A percentile compares a stretch with the other conserved stretches of the same genome.
phyloP scores from a whole-genome alignment of 2,888 invertebrate species.

The Drosophila hamatofila region DNA sequence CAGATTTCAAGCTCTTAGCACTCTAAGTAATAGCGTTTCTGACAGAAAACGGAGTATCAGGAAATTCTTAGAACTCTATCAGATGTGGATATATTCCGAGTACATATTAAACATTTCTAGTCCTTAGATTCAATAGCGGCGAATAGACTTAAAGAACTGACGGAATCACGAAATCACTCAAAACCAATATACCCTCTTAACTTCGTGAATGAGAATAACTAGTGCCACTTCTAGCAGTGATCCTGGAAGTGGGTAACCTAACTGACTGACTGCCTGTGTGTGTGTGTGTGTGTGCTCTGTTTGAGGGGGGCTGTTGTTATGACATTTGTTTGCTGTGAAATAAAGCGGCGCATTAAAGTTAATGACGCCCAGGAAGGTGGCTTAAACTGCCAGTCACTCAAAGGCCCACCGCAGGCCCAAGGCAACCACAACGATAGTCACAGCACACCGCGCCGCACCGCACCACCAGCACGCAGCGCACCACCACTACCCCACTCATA shows the following conservation, averaged over 20 bases:
- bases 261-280: constrained; percentile 10
- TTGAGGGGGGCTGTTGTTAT: constrained; percentile 59
- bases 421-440: constrained; percentile 54
- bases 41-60: too few species aligned
- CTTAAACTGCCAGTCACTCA: constrained; percentile 78
- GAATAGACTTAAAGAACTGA: too few species aligned
- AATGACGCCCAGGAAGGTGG: constrained; percentile 78
- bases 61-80: too few species aligned
- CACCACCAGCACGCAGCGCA: constrained; percentile 23
- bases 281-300: constrained; percentile 8
- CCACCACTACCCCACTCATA: constrained; percentile 34
- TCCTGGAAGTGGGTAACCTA: background rate
- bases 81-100: too few species aligned
- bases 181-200: background rate
- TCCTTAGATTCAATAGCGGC: too few species aligned
- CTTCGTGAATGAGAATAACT: background rate
- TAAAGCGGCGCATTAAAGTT: constrained; percentile 80
- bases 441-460: background rate
- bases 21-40: too few species aligned
- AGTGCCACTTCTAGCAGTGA: background rate
- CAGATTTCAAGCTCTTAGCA: too few species aligned
- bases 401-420: constrained; percentile 35
- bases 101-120: too few species aligned
- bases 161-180: too few species aligned
- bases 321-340: constrained; percentile 80